Evolutionary conservation across 2,797 vertebrate species (phyloP).

Genomic region (Pachyuromys duprasi): DNA sequence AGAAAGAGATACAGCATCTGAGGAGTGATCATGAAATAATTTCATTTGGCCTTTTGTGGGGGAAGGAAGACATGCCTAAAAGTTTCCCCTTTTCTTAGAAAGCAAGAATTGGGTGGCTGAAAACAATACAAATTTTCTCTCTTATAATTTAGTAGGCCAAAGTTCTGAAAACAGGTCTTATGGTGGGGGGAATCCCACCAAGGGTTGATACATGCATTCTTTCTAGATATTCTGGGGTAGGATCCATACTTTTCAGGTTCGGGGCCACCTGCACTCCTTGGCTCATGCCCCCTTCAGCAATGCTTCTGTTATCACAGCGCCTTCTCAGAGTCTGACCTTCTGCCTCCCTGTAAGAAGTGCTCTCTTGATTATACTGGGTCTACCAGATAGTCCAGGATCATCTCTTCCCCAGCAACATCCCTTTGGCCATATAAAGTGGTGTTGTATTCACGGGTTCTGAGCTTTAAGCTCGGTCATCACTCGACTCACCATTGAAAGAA

Average conservation of each 20-base stretch:
- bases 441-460: not conserved
- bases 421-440: not conserved
- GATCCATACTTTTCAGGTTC: not conserved
- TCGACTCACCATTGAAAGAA: not conserved
- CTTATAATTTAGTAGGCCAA: not conserved
- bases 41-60: not conserved
- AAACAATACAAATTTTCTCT: not conserved
- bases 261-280: not conserved
- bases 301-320: not conserved
- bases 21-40: not conserved
- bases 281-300: not conserved
- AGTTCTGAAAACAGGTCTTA: not conserved
- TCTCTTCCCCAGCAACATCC: not conserved
- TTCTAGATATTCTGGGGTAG: not conserved
- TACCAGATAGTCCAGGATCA: slow-evolving; percentile 7
- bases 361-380: not conserved
- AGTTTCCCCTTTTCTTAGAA: not conserved
- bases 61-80: not conserved
- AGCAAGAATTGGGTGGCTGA: not conserved
- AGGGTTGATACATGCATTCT: not conserved
- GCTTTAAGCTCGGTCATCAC: not conserved
- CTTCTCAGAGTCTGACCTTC: not conserved
- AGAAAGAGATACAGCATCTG: not conserved
- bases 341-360: not conserved
- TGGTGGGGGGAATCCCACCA: no score